Percentiles rank a stretch among this genome's conserved stretches.
phyloP scores from a whole-genome alignment of 2,113 vertebrate species.

The Leptocoma aspasia region DNA sequence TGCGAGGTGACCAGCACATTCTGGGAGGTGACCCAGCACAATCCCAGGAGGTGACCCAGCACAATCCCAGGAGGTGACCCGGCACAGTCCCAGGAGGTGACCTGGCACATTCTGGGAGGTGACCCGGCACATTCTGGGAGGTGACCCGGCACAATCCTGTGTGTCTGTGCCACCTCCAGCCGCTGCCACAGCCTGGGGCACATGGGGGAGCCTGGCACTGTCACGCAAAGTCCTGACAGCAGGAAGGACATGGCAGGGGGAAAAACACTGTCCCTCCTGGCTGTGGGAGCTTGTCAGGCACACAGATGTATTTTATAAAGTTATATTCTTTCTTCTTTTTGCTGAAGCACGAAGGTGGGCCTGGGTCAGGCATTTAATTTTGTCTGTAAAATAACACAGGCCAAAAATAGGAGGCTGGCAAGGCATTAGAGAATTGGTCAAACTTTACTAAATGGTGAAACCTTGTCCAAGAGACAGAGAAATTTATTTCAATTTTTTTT shows the following conservation, averaged over 20 bases:
- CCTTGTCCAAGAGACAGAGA: neutral
- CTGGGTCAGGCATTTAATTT: neutral
- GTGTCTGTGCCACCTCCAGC: neutral
- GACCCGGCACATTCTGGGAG: neutral
- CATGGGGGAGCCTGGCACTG: neutral
- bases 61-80: neutral
- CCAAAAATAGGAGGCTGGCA: neutral
- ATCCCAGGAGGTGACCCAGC: neutral
- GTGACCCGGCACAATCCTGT: rapidly evolving
- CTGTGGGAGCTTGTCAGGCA: neutral
- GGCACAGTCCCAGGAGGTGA: neutral
- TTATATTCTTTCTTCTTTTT: neutral
- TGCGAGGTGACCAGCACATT: neutral
- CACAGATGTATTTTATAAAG: neutral
- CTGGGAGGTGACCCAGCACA: neutral
- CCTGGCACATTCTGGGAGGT: neutral
- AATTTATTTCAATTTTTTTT: neutral
- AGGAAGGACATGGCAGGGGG: neutral
- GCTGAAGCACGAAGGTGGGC: neutral
- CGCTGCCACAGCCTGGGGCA: rapidly evolving
- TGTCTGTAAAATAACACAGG: neutral
- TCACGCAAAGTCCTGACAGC: rapidly evolving
- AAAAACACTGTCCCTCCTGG: neutral
- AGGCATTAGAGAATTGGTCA: neutral
- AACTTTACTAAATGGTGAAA: neutral